Percentiles rank a stretch among this genome's conserved stretches.
Evolutionary conservation across 2,797 vertebrate species (phyloP).

Genomic region (Tenualosa ilisha): DNA sequence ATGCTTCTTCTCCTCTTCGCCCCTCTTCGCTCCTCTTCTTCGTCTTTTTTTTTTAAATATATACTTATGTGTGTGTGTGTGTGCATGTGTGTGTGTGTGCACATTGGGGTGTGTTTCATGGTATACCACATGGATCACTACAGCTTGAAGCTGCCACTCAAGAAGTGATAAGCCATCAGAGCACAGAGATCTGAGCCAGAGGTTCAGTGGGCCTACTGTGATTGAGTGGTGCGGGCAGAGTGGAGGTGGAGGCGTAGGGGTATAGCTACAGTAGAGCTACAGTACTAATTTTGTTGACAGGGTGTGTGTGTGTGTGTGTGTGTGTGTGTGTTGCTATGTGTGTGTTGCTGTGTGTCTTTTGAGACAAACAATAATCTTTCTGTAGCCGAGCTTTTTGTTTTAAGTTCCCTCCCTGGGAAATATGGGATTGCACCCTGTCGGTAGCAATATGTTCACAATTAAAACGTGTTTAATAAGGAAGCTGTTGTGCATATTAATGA

Average conservation of each 20-base stretch:
- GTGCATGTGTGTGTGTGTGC: background rate
- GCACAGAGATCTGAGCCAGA: constrained; percentile 68
- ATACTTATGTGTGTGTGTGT: background rate
- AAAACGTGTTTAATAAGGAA: constrained; percentile 64
- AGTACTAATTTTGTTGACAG: constrained; percentile 76
- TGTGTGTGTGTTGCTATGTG: constrained; percentile 29
- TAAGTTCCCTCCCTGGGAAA: constrained; percentile 42
- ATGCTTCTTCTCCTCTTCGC: constrained; percentile 47
- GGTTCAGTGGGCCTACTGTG: constrained; percentile 54
- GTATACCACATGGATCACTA: constrained; percentile 52
- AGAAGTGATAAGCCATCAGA: constrained; percentile 73
- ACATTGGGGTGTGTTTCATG: background rate
- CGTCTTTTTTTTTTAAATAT: constrained; percentile 32
- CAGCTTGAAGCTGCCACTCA: constrained; percentile 68
- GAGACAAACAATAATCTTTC: constrained; percentile 47
- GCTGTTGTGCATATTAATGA: constrained; percentile 54
- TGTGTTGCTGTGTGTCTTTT: constrained; percentile 30
- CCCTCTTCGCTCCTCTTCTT: constrained; percentile 60
- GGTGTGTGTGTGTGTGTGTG: constrained; percentile 49
- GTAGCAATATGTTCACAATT: constrained; percentile 56
- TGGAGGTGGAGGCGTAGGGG: constrained; percentile 55
- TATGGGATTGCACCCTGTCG: constrained; percentile 43
- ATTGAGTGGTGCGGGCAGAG: constrained; percentile 32
- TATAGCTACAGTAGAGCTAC: constrained; percentile 54
- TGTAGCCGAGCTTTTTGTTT: constrained; percentile 37